Base-by-base conservation (phyloP, 2,113 vertebrate species). In the Hypocryptadius cinnamomeus region DNA sequence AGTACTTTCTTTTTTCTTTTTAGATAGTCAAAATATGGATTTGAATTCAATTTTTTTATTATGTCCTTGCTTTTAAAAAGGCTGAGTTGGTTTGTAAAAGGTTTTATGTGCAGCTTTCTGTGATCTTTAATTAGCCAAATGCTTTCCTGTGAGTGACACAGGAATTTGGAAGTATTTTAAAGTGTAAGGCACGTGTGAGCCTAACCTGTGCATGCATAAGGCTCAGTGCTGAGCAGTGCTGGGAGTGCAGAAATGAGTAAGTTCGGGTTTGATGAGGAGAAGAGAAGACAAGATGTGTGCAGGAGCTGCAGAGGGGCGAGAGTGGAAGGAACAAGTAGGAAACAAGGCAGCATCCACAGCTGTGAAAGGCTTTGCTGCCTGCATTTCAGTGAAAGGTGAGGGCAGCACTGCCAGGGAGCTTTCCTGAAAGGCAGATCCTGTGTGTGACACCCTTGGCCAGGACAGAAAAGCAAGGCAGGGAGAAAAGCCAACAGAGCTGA, bases 241-340 rank as follows among this genome's bases (percentile, higher is more conserved):
- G 82, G 84, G 79, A 31, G 31, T 44, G 60, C 71, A 87, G 95
- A 88, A 71, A 90, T 79, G 89, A 91, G 71, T 53, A 33, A n/a
- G 10, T 60, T 89, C 89, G 47, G 79, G 83, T 91, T 93, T 94
- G 93, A 87, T 94, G 56, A 96, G 92, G 85, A 78, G 54, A 74
- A 54, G 54, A 22, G 33, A 40, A 79, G 54, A 70, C 9, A 1
- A 21, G 33, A 73, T 47, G 37, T 87, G 47, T 71, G 44, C 44
- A 44, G 69, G 77, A 85, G 51, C 90, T 90, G 69, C 60, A 82
- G 54, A 79, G 69, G 39, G 27, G 61, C 9, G 9, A 37, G 44
- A 74, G 42, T 15, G 48, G 17, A 76, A 91, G 79, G 31, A 35
- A 2, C 45, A 44, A 85, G 40, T 6, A 83, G 48, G 74, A 85